Evolutionary conservation across 1,140 invertebrate genomes (phyloP).

Genomic region (Nasonia giraulti): DNA sequence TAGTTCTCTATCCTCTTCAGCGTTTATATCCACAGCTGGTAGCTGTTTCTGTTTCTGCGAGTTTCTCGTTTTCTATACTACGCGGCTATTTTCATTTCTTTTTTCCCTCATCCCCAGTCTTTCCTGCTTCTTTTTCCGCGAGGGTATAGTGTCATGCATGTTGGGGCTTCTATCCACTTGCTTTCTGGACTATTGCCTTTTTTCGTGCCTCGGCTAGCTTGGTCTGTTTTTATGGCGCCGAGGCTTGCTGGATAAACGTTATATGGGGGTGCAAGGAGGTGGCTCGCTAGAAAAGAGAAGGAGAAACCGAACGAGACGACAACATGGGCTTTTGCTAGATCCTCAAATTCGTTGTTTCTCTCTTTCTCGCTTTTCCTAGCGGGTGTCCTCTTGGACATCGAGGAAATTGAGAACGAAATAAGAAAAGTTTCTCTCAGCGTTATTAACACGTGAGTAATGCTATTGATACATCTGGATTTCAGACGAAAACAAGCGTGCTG

Average conservation of each 20-base stretch:
- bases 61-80: background rate
- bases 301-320: slow-evolving; percentile 18
- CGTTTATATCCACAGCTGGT: background rate
- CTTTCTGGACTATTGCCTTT: slow-evolving; percentile 20
- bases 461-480: too few species aligned
- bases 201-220: background rate
- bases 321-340: background rate
- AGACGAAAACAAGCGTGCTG: too few species aligned
- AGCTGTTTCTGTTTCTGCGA: background rate
- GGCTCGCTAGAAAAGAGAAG: background rate
- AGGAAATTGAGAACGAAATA: background rate
- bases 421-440: background rate
- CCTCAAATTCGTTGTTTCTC: slow-evolving; percentile 31
- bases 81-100: background rate
- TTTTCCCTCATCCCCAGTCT: background rate
- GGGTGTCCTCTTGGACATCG: background rate
- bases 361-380: background rate
- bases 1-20: background rate
- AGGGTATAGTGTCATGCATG: slow-evolving; percentile 7
- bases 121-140: background rate
- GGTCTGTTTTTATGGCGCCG: slow-evolving; percentile 4
- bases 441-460: too few species aligned
- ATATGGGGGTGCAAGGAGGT: slow-evolving; percentile 19
- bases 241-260: slow-evolving; percentile 39
- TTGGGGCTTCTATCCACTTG: slow-evolving; percentile 26